Conservation (phyloP, 1,140 invertebrate genomes). For the Pseudomyrmex sp. region DNA sequence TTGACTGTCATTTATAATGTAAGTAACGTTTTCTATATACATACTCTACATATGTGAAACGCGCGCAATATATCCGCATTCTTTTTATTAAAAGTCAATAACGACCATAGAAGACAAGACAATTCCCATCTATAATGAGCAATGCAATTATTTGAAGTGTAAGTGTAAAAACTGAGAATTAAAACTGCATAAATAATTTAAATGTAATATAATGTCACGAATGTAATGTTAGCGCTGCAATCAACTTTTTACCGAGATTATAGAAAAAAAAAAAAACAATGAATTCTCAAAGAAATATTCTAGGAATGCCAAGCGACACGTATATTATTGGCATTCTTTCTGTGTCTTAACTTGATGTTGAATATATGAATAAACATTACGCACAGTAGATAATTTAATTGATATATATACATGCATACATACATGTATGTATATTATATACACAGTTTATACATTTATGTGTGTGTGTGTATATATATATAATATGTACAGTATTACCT, state of each 20-base stretch:
- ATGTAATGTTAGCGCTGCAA: conserved; percentile 58
- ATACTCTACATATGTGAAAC: conserved; percentile 15
- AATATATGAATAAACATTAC: conserved; percentile 62
- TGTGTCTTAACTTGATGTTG: conserved; percentile 67
- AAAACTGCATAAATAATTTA: conserved; percentile 65
- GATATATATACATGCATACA: not conserved
- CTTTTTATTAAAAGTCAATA: conserved; percentile 63
- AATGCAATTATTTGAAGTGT: conserved; percentile 57
- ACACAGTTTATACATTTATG: no score
- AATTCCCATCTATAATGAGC: conserved; percentile 34
- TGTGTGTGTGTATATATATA: no score
- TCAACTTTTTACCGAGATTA: conserved; percentile 45
- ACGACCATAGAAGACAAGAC: conserved; percentile 45
- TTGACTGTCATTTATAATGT: conserved; percentile 75
- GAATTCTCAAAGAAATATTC: conserved; percentile 45
- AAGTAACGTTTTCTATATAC: conserved; percentile 72
- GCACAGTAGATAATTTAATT: conserved; percentile 61
- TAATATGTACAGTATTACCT: no score
- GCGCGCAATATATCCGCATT: conserved; percentile 39
- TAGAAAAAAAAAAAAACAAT: conserved; percentile 1
- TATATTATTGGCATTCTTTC: conserved; percentile 63
- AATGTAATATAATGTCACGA: conserved; percentile 67
- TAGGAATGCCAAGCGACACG: conserved; percentile 43
- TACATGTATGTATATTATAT: no score
- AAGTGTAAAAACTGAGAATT: conserved; percentile 52